Base-by-base conservation (phyloP, 2,797 vertebrate species). In the Poeciliopsis presidionis region DNA sequence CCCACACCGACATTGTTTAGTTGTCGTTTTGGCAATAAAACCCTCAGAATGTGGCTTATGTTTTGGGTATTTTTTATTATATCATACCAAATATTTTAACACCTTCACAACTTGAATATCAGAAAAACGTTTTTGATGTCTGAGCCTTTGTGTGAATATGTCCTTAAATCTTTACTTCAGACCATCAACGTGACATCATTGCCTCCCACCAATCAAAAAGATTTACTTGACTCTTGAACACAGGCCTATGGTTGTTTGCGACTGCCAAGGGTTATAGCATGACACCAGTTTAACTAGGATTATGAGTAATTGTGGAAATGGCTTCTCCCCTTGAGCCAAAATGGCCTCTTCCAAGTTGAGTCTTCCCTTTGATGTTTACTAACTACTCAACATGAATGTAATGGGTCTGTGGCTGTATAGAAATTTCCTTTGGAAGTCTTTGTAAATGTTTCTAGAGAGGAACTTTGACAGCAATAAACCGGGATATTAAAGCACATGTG, bases 171-270 rank as follows among this genome's bases (percentile, higher is more conserved):
- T 51, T 51, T 7, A 51, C 90, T 86, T 92, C 84, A 91, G 87
- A 93, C 77, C 93, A 91, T 93, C 82, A 79, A 94, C 94, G 94
- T 90, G 94, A 90, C 88, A 92, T 93, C 78, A 89, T 76, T 83
- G 83, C 84, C 30, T 33, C 30, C 30, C 82, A 90, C 89, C 83
- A 88, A 92, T 92, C 81, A 92, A 92, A 92, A 79, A 83, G 79
- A 86, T 93, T 90, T 89, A 84, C 93, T 83, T 88, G 80, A 90
- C 84, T 91, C 87, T 76, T 81, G 89, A 93, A 87, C 89, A 82
- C 88, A 88, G 87, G 57, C 67, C 77, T 72, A 25, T 80, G 81
- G 80, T 84, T 89, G 82, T 87, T 90, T 81, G 86, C 86, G 86
- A 73, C 86, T 72, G 84, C 79, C 79, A 81, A 78, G 86, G 87